Evolutionary conservation across 2,113 vertebrate species (phyloP).

Genomic region (Trachemys scripta): DNA sequence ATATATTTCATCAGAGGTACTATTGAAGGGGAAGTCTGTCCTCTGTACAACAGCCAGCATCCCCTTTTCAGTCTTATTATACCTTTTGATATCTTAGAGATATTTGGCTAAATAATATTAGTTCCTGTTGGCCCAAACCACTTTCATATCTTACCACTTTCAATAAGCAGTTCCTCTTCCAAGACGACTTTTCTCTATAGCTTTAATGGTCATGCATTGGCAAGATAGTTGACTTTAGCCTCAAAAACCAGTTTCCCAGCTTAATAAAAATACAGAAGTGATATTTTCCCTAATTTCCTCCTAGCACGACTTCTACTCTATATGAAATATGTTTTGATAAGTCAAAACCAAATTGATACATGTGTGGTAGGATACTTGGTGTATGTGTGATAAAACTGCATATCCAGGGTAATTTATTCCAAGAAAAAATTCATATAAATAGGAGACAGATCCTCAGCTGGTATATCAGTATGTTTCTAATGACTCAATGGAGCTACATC

Average conservation of each 20-base stretch:
- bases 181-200: not conserved
- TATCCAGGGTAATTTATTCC: not conserved
- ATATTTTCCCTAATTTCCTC: not conserved
- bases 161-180: not conserved
- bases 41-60: not conserved
- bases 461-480: not conserved
- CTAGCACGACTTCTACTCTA: not conserved
- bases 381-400: not conserved
- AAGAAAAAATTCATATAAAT: not conserved
- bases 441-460: not conserved
- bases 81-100: not conserved
- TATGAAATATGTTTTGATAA: not conserved
- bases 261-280: not conserved
- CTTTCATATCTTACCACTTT: not conserved
- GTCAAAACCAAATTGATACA: not conserved
- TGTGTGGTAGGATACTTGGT: not conserved
- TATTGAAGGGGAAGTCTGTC: not conserved
- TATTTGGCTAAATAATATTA: not conserved
- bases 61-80: not conserved
- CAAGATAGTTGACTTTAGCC: not conserved
- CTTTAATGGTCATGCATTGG: not conserved
- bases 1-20: not conserved
- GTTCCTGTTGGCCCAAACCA: not conserved
- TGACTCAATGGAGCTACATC: not conserved
- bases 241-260: not conserved